A percentile compares a stretch with the other conserved stretches of the same genome.
Conservation (phyloP, 2,888 invertebrate genomes). For the Eueremaeus valkanovi region DNA sequence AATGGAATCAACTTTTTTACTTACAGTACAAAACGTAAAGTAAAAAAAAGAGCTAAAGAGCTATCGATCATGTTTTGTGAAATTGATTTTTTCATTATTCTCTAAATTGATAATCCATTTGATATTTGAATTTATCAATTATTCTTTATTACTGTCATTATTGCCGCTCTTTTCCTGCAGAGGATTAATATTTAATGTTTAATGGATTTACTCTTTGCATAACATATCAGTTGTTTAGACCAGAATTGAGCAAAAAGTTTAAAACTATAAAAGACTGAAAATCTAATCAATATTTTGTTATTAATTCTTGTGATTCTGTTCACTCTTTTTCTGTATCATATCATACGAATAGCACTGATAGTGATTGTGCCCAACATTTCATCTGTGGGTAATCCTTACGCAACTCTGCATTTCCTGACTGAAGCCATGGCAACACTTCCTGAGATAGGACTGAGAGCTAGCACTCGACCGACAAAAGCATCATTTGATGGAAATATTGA, state of each 20-base stretch:
- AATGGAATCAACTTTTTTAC: not conserved
- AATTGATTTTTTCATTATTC: not conserved
- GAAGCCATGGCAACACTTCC: slow-evolving; percentile 31
- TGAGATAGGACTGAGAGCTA: slow-evolving; percentile 13
- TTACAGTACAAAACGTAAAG: no score
- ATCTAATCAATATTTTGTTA: slow-evolving; percentile 5
- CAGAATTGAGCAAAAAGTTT: not conserved
- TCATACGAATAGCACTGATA: not conserved
- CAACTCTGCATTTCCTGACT: slow-evolving; percentile 28
- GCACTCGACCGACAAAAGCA: slow-evolving; percentile 8
- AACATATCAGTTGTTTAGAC: not conserved
- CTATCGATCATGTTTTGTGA: not conserved
- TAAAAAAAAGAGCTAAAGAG: no score
- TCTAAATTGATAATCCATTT: not conserved
- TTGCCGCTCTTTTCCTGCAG: not conserved
- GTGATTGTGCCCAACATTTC: not conserved
- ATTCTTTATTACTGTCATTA: slow-evolving; percentile 6
- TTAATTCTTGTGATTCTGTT: slow-evolving; percentile 1
- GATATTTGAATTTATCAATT: not conserved
- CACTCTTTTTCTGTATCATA: not conserved
- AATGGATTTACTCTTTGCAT: not conserved
- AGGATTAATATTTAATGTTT: slow-evolving; percentile 3
- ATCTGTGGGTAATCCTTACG: slow-evolving; percentile 3
- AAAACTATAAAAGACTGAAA: not conserved
- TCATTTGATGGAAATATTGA: slow-evolving; percentile 10